Base-by-base conservation (phyloP, 1,140 invertebrate species). In the Acarapis woodi region DNA sequence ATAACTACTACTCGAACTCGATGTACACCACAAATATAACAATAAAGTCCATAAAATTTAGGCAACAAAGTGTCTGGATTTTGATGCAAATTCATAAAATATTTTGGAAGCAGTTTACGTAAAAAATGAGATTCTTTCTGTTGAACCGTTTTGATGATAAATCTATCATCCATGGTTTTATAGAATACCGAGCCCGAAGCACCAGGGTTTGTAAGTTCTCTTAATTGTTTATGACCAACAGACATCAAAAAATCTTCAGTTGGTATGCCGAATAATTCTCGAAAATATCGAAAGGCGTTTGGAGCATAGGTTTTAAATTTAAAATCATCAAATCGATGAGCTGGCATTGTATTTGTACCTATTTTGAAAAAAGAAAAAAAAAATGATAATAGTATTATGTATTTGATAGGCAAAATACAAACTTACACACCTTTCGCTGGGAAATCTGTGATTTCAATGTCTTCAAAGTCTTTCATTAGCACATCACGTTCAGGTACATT, bases 121-220 rank as follows among this genome's bases (percentile, higher is more conserved):
- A 99, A 66, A 62, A 99, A 99, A 62, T 97, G 87, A 29, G 88
- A 88, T 62, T 99, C 93, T 61, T 97, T 96, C 57, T 96, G 85
- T 60, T 93, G 80, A 35, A 99, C 85, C 47, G 93, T 99, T 66
- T 99, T 99, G 46, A 99, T 87, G 53, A 99, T 99, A 58, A 99
- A 99, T 60, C 97, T 85, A 62, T 99, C 93, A 60, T 99, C 90
- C 46, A 73, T 68, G 18, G 88, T 96, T 48, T 96, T 66, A 62
- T 97, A 99, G 66, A 99, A 99, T 52, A 99, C 93, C 55, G 80
- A 90, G 32, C 93, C 93, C 57, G 83, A 93, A 37, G 93, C 93
- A 49, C 93, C 93, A 37, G 93, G 90, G 65, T 99, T 99, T 42
- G 79, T 85, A 45, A 99, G 61, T 61, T 97, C 90, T 49, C 73